Base-by-base conservation (phyloP, 2,113 vertebrate species). In the Lipotes vexillifer region DNA sequence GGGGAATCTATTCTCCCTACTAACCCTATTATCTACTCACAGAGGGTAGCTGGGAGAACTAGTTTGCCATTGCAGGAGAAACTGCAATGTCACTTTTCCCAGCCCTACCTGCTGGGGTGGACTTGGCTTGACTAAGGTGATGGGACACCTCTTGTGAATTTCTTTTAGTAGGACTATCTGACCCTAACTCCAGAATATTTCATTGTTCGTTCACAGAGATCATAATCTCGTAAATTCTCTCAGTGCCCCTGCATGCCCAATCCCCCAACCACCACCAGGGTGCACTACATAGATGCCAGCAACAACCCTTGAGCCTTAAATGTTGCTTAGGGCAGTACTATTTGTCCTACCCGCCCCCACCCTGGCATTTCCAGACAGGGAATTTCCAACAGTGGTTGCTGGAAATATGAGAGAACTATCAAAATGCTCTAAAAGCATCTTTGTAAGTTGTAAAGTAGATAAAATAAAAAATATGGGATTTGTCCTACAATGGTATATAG, bases 391-490 rank as follows among this genome's bases (percentile, higher is more conserved):
- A 84, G 55, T 14, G 57, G 31, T 29, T 57, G 23, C 23, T 84
- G 4, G 52, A 93, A 92, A 94, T 69, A 84, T 11, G 44, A 61
- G 27, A 92, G 41, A 71, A 81, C 38, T 41, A 77, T 95, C 81
- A 88, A 96, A 90, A 93, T 61, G 38, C 66, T 88, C 74, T 82
- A 69, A 88, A 93, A 75, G 18, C 38, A 95, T 52, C 65, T 84
- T 88, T 66, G 36, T 59, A 87, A 66, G 91, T 92, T 65, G 27
- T 84, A 92, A 97, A 95, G 69, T 23, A 92, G 49, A 82, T 59
- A 94, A 96, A 93, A 82, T 57, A 80, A 85, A 96, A 88, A 75
- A 36, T 13, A 68, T 77, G 29, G n/a, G 8, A 14, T 61, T 92
- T 75, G 13, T 88, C 52, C 46, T 87, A 88, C 18, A 82, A 65